phyloP scores from a whole-genome alignment of 2,888 invertebrate species.

The Glyphotaelius pellucidus region DNA sequence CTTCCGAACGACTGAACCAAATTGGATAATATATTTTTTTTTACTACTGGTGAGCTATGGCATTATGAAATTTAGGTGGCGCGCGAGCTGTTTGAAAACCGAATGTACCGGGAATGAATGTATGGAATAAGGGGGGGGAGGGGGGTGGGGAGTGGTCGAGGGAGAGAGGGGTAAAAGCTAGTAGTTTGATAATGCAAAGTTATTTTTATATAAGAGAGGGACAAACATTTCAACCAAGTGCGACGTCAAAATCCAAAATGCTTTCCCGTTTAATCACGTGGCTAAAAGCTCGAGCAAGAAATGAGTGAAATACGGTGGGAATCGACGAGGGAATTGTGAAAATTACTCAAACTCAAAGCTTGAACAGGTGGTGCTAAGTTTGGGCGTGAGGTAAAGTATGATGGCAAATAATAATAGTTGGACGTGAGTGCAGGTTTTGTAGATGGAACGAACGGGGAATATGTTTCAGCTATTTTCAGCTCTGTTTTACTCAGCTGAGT shows the following conservation, averaged over 20 bases:
- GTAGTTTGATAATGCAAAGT: not conserved
- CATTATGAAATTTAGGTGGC: too few relatives aligned
- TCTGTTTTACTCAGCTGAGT: not conserved
- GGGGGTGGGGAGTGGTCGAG: too few relatives aligned
- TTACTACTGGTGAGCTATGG: too few relatives aligned
- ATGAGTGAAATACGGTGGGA: not conserved
- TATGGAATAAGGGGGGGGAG: too few relatives aligned
- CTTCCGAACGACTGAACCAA: too few relatives aligned
- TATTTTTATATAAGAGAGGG: not conserved
- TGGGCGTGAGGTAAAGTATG: not conserved
- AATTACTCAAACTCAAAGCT: not conserved
- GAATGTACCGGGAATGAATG: too few relatives aligned
- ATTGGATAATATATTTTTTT: too few relatives aligned
- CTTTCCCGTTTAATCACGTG: not conserved
- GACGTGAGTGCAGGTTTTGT: conserved; percentile 9
- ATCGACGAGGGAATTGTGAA: conserved; percentile 1
- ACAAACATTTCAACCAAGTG: not conserved
- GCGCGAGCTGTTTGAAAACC: too few relatives aligned
- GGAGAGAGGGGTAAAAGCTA: too few relatives aligned
- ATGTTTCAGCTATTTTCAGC: not conserved
- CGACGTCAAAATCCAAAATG: not conserved
- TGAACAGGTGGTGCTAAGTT: conserved; percentile 19
- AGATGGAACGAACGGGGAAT: not conserved
- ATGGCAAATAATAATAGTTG: conserved; percentile 9
- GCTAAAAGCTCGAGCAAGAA: conserved; percentile 13